Evolutionary conservation across 2,888 invertebrate genomes (phyloP).

Genomic region (Euplagia quadripunctaria): DNA sequence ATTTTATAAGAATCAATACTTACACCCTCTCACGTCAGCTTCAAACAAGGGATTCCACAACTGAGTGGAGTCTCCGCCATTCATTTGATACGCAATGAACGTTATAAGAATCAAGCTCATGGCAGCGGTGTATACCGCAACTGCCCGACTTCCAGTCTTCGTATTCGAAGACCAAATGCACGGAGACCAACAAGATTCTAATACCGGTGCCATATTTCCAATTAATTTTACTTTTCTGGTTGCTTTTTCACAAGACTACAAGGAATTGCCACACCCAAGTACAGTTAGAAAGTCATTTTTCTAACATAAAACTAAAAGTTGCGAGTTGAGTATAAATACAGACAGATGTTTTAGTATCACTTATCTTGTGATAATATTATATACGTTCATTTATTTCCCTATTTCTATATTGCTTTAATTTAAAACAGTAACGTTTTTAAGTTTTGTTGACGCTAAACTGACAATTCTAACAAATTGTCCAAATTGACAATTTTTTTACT

Average conservation of each 20-base stretch:
- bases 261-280: constrained; percentile 53
- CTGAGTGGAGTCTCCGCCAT: constrained; percentile 96
- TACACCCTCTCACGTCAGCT: constrained; percentile 92
- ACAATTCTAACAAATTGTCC: neutral
- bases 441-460: neutral
- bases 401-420: neutral
- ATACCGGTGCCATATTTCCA: constrained; percentile 80
- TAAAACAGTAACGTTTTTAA: neutral
- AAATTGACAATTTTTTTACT: neutral
- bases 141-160: constrained; percentile 92
- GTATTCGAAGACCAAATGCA: constrained; percentile 94
- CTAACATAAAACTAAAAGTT: constrained; percentile 24
- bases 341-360: neutral
- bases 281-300: constrained; percentile 27
- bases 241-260: neutral
- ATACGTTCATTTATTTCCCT: neutral
- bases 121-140: constrained; percentile 93
- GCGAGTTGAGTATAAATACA: neutral
- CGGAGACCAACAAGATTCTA: constrained; percentile 95
- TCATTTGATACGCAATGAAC: constrained; percentile 91
- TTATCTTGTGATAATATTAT: neutral
- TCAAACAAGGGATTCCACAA: constrained; percentile 96
- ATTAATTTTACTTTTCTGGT: neutral
- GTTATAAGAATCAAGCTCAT: constrained; percentile 92
- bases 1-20: constrained; percentile 65